These are phyloP conservation scores for Pterocles orientalis DNA, from an alignment of 2,113 vertebrate species.

Conservation along the genomic window DNA sequence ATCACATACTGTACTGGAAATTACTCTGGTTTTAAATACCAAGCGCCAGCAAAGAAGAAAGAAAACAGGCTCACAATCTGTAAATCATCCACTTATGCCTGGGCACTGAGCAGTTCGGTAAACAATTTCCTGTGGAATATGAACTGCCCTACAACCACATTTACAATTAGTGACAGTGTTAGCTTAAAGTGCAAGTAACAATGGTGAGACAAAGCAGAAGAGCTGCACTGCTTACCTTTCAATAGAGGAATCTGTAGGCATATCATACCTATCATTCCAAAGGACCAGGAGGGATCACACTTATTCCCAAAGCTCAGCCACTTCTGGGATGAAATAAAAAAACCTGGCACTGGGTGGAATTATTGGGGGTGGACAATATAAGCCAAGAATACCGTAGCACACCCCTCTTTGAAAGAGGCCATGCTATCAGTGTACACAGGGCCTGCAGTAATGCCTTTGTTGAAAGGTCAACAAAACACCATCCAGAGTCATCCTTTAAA, in stretches of 20 bases:
- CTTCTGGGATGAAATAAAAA: background rate
- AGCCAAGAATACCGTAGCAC: background rate
- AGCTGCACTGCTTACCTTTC: conserved; percentile 4
- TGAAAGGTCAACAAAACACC: conserved; percentile 50
- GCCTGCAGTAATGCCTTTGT: conserved; percentile 4
- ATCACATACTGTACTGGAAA: background rate
- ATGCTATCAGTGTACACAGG: background rate
- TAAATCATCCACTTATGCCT: conserved; percentile 57
- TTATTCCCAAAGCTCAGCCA: background rate
- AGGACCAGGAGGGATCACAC: background rate
- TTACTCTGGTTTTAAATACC: background rate
- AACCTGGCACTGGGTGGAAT: background rate
- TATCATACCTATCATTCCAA: conserved; percentile 1
- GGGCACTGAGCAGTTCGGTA: conserved; percentile 48
- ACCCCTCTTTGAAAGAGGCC: conserved; percentile 12
- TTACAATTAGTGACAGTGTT: conserved; percentile 63
- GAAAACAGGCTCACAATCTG: conserved; percentile 42
- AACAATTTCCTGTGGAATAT: conserved; percentile 59
- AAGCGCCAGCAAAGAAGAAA: conserved; percentile 20
- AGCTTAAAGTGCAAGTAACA: conserved; percentile 50
- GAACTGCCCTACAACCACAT: conserved; percentile 50
- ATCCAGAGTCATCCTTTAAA: conserved; percentile 34
- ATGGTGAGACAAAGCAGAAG: conserved; percentile 54
- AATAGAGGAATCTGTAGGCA: background rate
- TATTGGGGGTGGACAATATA: background rate